Base-by-base conservation (phyloP, 2,888 invertebrate species). In the Lithophane socia region DNA sequence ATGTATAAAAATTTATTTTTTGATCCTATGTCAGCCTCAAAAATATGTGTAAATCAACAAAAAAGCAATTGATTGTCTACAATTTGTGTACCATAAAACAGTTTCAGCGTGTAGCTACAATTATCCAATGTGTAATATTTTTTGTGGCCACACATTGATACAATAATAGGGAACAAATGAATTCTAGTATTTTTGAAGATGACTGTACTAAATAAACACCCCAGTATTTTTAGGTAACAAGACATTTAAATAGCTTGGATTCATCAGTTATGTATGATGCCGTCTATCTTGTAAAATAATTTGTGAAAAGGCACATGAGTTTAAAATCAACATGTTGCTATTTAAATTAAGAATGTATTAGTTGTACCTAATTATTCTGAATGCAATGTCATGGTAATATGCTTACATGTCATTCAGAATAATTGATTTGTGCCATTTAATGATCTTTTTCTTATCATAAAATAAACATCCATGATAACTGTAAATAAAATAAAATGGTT, bases 381-480 rank as follows among this genome's bases (percentile, higher is more conserved):
- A 56, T 21, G n/a, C n/a, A n/a, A 24, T 58, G n/a, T n/a, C 42
- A 58, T 21, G 18, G 13, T 21, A 21, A 13, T n/a, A n/a, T n/a
- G n/a, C n/a, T n/a, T n/a, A n/a, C n/a, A n/a, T n/a, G n/a, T n/a
- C n/a, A n/a, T n/a, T n/a, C n/a, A 29, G 9, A 29, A 13, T 52
- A 42, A 52, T 63, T 56, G 18, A 76, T 82, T 64, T 44, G 1
- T 29, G 5, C 7, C 7, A 49, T 42, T 24, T 13, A 7, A 16
- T 56, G 12, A 29, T 18, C 0, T 24, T 80, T 52, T 80, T 37
- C 18, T 4, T 76, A 49, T 18, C 8, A 29, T 18, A 66, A 69
- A 69, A 42, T 56, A 79, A 29, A 58, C 29, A 67, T 18, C 7
- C 9, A n/a, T 5, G 0, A 1, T 78, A 16, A 16, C 29, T 37